Evolutionary conservation across 2,797 vertebrate species (phyloP).

Genomic region (Gadopsis marmoratus): DNA sequence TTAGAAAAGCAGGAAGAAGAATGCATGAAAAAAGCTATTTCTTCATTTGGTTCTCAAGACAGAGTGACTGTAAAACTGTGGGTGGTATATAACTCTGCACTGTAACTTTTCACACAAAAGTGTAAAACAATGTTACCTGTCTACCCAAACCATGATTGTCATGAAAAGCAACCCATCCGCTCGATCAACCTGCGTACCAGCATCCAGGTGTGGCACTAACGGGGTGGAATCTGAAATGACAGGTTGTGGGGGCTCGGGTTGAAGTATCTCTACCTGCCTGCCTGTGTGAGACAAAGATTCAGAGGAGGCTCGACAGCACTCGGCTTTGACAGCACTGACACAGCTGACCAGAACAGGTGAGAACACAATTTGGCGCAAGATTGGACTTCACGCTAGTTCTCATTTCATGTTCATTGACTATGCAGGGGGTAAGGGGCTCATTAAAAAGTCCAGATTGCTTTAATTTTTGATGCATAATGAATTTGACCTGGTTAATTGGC

Average conservation of each 20-base stretch:
- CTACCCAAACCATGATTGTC: conserved; percentile 1
- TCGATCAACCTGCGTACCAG: conserved; percentile 34
- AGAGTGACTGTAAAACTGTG: not conserved
- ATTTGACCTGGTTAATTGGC: conserved; percentile 70
- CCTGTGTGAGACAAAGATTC: not conserved
- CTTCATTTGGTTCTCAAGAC: not conserved
- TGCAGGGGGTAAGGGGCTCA: conserved; percentile 39
- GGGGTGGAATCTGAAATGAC: conserved; percentile 40
- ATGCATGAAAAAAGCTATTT: not conserved
- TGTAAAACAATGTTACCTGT: conserved; percentile 19
- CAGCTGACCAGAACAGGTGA: conserved; percentile 65
- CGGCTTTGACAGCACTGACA: conserved; percentile 22
- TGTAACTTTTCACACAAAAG: conserved; percentile 15
- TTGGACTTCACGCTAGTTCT: conserved; percentile 15
- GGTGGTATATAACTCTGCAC: conserved; percentile 23
- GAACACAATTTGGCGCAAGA: conserved; percentile 12
- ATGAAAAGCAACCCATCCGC: conserved; percentile 9
- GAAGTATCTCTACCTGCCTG: conserved; percentile 21
- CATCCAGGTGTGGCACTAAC: conserved; percentile 34
- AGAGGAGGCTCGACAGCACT: conserved; percentile 18
- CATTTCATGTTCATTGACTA: conserved; percentile 20
- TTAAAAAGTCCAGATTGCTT: conserved; percentile 56
- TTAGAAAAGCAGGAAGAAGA: not conserved
- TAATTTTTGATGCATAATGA: conserved; percentile 67
- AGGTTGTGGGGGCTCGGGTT: conserved; percentile 38